Evolutionary conservation across 2,797 vertebrate genomes (phyloP).

Genomic region (Pteronotus mesoamericanus): DNA sequence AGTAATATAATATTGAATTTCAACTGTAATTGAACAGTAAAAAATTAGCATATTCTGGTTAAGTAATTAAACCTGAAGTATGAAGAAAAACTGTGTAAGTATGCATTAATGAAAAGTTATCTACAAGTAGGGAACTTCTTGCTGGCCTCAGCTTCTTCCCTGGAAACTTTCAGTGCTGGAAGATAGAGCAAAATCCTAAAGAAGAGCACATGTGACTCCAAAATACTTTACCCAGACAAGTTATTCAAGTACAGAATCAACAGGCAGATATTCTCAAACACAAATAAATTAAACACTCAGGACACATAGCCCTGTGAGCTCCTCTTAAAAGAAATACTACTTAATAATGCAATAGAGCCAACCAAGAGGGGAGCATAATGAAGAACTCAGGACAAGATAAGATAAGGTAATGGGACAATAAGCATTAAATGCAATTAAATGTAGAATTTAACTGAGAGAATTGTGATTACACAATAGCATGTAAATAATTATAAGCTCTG

Average conservation of each 20-base stretch:
- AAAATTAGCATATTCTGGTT: background rate
- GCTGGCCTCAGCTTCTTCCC: background rate
- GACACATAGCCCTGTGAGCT: constrained; percentile 30
- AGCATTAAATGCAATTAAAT: constrained; percentile 33
- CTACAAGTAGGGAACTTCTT: background rate
- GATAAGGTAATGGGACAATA: constrained; percentile 39
- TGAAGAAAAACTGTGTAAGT: background rate
- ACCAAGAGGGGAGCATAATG: constrained; percentile 16
- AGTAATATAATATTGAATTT: background rate
- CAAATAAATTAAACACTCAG: constrained; percentile 43
- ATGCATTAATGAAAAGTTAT: background rate
- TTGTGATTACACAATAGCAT: background rate
- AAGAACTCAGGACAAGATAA: constrained; percentile 37
- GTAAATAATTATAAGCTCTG: constrained; percentile 26
- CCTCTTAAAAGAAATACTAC: constrained; percentile 7
- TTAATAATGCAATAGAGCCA: constrained; percentile 52
- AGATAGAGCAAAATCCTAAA: background rate
- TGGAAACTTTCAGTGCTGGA: background rate
- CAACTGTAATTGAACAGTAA: background rate
- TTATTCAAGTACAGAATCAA: constrained; percentile 44
- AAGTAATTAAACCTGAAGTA: background rate
- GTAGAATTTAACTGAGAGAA: constrained; percentile 18
- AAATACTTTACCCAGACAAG: constrained; percentile 34
- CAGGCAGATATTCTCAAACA: constrained; percentile 39
- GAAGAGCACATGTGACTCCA: background rate